Evolutionary conservation across 2,888 invertebrate genomes (phyloP).

Genomic region (Agelastica alni): DNA sequence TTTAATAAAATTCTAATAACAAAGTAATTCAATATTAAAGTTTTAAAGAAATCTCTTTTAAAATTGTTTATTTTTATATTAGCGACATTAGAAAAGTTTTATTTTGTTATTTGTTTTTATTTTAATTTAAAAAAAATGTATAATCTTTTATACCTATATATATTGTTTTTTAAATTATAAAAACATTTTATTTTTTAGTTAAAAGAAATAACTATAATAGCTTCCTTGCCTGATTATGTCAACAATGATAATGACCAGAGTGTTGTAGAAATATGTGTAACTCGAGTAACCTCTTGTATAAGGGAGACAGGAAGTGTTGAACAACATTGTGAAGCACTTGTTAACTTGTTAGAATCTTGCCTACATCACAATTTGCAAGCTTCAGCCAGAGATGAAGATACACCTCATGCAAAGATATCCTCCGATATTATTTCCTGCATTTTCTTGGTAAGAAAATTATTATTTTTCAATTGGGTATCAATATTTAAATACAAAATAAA

Average conservation of each 20-base stretch:
- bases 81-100: no score
- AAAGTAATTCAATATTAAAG: no score
- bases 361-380: constrained; percentile 87
- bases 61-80: no score
- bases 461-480: constrained; percentile 1
- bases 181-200: constrained; percentile 57
- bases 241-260: constrained; percentile 91
- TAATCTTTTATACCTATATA: neutral
- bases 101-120: no score
- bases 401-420: constrained; percentile 95
- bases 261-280: constrained; percentile 93
- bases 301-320: constrained; percentile 88
- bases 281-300: constrained; percentile 86
- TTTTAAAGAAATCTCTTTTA: no score
- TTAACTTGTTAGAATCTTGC: constrained; percentile 84
- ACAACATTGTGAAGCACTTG: constrained; percentile 81
- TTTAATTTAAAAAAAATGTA: neutral
- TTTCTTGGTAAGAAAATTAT: constrained; percentile 72
- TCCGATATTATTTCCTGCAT: constrained; percentile 94
- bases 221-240: constrained; percentile 80
- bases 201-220: constrained; percentile 78
- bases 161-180: neutral
- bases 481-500: no score
- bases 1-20: no score
- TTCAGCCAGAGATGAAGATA: constrained; percentile 78